A percentile compares a stretch with the other conserved stretches of the same genome.
phyloP scores from a whole-genome alignment of 2,888 invertebrate genomes.

The Diaphora mendica region DNA sequence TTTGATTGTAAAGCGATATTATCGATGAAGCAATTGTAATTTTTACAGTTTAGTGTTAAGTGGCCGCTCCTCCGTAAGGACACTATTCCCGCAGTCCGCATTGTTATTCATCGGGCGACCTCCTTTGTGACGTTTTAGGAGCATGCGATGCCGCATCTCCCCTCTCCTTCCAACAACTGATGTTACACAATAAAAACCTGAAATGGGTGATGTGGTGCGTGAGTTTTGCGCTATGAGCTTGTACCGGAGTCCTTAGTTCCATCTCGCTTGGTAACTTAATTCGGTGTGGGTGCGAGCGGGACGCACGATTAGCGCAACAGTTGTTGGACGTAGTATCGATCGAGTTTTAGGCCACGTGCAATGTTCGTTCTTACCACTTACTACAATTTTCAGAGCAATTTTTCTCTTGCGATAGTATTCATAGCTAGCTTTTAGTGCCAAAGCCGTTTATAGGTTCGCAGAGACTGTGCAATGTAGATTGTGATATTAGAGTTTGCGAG shows the following conservation, averaged over 20 bases:
- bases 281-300: conserved; percentile 52
- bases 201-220: conserved; percentile 69
- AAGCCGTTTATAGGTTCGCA: conserved; percentile 23
- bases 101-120: conserved; percentile 85
- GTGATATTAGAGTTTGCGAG: conserved; percentile 25
- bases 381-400: conserved; percentile 50
- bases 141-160: conserved; percentile 81
- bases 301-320: conserved; percentile 76
- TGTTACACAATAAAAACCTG: conserved; percentile 40
- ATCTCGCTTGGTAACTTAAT: conserved; percentile 50
- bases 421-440: conserved; percentile 39
- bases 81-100: conserved; percentile 85
- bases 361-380: conserved; percentile 58
- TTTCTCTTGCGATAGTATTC: conserved; percentile 49
- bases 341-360: conserved; percentile 74
- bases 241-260: conserved; percentile 68
- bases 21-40: conserved; percentile 32
- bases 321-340: conserved; percentile 82
- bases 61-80: conserved; percentile 72
- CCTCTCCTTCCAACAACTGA: conserved; percentile 56
- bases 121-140: conserved; percentile 82
- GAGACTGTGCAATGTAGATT: conserved; percentile 42
- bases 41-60: conserved; percentile 40
- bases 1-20: conserved; percentile 42
- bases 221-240: conserved; percentile 78